Evolutionary conservation across 2,888 invertebrate species (phyloP).

Genomic region (Calameuta pallipes): DNA sequence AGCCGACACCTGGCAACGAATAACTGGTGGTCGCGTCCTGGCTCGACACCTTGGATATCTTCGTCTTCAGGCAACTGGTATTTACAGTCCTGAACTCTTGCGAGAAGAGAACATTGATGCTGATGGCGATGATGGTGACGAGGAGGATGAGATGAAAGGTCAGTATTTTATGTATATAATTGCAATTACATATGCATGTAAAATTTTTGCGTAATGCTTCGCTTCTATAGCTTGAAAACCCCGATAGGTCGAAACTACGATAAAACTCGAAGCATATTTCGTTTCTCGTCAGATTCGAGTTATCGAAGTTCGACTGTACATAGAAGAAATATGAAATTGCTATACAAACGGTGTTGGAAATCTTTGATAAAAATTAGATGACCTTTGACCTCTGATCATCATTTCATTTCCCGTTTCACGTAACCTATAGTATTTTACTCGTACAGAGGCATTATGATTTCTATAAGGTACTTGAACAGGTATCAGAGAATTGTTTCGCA

Average conservation of each 20-base stretch:
- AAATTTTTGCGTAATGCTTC: no score
- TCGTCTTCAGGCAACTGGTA: conserved; percentile 72
- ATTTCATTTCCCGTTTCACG: no score
- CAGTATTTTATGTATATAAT: not conserved
- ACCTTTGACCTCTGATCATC: no score
- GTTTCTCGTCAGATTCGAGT: no score
- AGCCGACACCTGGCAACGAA: conserved; percentile 72
- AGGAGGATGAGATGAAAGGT: conserved; percentile 22
- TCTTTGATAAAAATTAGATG: conserved; percentile 2
- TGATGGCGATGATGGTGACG: conserved; percentile 44
- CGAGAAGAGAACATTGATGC: conserved; percentile 67
- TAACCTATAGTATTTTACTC: not conserved
- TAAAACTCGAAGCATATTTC: no score
- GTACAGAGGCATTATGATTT: conserved; percentile 6
- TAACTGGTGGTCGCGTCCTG: conserved; percentile 70
- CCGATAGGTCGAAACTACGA: no score
- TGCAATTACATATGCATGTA: no score
- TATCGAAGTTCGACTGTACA: no score
- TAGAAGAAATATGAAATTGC: not conserved
- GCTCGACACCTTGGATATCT: conserved; percentile 74
- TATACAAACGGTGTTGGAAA: not conserved
- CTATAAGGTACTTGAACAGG: not conserved
- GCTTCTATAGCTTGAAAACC: no score
- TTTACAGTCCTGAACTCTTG: conserved; percentile 69
- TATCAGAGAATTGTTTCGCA: conserved; percentile 18